phyloP scores from a whole-genome alignment of 1,140 invertebrate species.

The Oscheius sp. region DNA sequence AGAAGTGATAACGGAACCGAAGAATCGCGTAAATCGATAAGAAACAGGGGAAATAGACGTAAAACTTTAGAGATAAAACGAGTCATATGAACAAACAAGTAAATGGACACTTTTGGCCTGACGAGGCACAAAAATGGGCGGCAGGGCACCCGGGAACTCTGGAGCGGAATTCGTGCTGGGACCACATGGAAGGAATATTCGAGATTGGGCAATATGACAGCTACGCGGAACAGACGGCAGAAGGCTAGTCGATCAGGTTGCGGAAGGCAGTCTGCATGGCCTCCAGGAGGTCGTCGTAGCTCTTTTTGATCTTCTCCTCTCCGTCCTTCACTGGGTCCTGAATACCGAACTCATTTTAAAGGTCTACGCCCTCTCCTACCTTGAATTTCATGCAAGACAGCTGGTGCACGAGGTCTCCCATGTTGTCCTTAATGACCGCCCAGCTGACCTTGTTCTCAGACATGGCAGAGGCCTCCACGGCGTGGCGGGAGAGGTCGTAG shows the following conservation, averaged over 20 bases:
- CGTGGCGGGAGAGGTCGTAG: constrained; percentile 94
- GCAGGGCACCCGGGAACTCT: too few species aligned
- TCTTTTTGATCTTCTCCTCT: constrained; percentile 90
- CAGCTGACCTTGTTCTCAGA: constrained; percentile 95
- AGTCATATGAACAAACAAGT: too few species aligned
- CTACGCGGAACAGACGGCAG: too few species aligned
- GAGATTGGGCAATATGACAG: too few species aligned
- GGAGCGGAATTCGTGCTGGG: too few species aligned
- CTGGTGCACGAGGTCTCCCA: constrained; percentile 93
- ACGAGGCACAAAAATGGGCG: too few species aligned
- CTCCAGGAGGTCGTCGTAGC: constrained; percentile 90
- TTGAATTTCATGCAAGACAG: constrained; percentile 99
- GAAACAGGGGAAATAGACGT: too few species aligned
- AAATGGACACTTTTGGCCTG: too few species aligned
- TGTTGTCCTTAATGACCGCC: constrained; percentile 91
- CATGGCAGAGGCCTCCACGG: constrained; percentile 93
- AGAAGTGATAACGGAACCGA: too few species aligned
- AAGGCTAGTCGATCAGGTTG: constrained; percentile 98
- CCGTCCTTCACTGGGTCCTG: constrained; percentile 93
- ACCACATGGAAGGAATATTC: too few species aligned
- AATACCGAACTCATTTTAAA: neutral
- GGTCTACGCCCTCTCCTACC: neutral
- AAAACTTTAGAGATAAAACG: too few species aligned
- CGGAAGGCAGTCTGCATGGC: constrained; percentile 94
- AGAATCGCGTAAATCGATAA: too few species aligned